Base-by-base conservation (phyloP, 2,888 invertebrate genomes). In the Tenthredo amoena region DNA sequence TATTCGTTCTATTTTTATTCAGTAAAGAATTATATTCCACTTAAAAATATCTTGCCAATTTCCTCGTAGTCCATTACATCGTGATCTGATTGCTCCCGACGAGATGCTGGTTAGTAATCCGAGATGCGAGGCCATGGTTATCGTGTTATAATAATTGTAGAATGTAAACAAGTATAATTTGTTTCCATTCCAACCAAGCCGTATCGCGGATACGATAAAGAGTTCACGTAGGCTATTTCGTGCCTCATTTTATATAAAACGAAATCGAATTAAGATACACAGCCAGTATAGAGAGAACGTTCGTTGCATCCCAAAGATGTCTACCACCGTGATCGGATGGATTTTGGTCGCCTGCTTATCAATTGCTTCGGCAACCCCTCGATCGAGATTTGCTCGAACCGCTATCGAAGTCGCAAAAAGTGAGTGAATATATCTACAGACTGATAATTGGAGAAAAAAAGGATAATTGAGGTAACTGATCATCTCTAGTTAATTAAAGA, bases 171-270 rank as follows among this genome's bases (percentile, higher is more conserved):
- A 31, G 37, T 18, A 9, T 18, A 37, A 12, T 31, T 31, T 55
- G 15, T 37, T 72, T 10, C 21, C 21, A 43, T n/a, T 34, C 15
- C 65, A 26, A 5, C 26, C 26, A 15, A 31, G 12, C 65, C 21
- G 40, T 72, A 34, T 72, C 71, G 6, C 9, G n/a, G 34, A 72
- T 40, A 34, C 37, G 34, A 21, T 76, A 21, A 10, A 18, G 50
- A 77, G 77, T 18, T 50, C 77, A 6, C 50, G 26, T 31, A 77
- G 77, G 50, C 18, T 77, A 77, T 77, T 55, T 7, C 34, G 21
- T 7, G 7, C 5, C 77, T 6, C 2, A 31, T 55, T 55, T 40
- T 31, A 31, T 26, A 34, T 55, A 18, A 77, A 55, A 10, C 77
- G 15, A 1, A 34, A 10, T n/a, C 31, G 21, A 34, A 31, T 43